A percentile compares a stretch with the other conserved stretches of the same genome.
phyloP scores from a whole-genome alignment of 1,140 invertebrate genomes.

The Whitmania pigra region DNA sequence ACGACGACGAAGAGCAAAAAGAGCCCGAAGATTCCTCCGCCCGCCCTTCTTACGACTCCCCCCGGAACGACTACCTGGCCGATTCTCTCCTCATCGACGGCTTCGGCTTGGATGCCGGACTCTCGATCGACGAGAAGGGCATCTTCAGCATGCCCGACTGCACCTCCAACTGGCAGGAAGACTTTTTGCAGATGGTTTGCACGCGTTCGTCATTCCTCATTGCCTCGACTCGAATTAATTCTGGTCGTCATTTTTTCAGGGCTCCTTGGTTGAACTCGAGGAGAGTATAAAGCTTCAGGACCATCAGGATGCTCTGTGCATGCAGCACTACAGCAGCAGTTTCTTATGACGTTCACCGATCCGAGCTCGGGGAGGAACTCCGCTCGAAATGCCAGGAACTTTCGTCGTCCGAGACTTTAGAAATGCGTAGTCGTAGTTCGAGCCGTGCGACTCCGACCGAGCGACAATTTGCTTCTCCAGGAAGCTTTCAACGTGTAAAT shows the following conservation, averaged over 20 bases:
- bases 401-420: too few species aligned
- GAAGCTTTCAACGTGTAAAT: too few species aligned
- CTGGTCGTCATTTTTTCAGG: not conserved
- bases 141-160: not conserved
- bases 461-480: too few species aligned
- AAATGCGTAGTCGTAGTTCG: too few species aligned
- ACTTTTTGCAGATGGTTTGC: not conserved
- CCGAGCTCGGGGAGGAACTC: not conserved
- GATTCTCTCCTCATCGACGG: conserved; percentile 5
- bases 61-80: not conserved
- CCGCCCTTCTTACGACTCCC: not conserved
- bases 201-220: not conserved
- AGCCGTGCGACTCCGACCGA: too few species aligned
- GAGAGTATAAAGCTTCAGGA: not conserved
- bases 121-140: conserved; percentile 7
- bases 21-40: too few species aligned
- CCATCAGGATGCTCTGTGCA: not conserved
- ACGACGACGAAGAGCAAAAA: not conserved
- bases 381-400: too few species aligned
- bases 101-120: conserved; percentile 9
- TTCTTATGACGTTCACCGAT: not conserved
- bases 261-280: not conserved
- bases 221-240: not conserved
- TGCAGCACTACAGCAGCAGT: not conserved
- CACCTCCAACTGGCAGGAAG: not conserved